Percentiles rank a stretch among this genome's conserved stretches.
phyloP scores from a whole-genome alignment of 2,113 vertebrate species.

The Calyptommatus sinebrachiatus region DNA sequence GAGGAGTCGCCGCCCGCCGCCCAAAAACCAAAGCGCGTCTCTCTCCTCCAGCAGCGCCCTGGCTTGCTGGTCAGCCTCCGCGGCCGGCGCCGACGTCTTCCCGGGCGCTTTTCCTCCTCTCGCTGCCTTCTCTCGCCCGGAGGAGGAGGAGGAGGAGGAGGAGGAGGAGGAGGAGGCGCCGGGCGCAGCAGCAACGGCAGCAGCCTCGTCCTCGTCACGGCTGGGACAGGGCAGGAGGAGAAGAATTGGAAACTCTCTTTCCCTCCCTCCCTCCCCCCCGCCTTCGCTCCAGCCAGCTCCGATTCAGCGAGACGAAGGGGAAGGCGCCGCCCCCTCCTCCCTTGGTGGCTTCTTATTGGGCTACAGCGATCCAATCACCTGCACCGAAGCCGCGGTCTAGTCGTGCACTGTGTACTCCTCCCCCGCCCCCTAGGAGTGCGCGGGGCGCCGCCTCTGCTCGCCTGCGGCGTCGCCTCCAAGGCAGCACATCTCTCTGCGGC shows the following conservation, averaged over 20 bases:
- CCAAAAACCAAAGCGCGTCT: neutral
- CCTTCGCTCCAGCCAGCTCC: neutral
- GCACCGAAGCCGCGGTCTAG: neutral
- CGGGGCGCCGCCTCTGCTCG: no score
- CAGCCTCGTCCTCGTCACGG: no score
- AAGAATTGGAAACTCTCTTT: neutral
- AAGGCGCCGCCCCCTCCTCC: neutral
- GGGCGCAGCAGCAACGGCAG: neutral
- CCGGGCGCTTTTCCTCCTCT: neutral
- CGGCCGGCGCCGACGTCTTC: neutral
- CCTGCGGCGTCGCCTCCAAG: no score
- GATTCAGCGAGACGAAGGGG: neutral
- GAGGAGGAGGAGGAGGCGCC: constrained; percentile 5
- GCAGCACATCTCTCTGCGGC: no score
- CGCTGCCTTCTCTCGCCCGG: neutral
- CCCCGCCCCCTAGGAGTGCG: no score
- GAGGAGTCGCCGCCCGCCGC: constrained; percentile 1
- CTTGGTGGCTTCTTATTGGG: neutral
- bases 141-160: constrained; percentile 4
- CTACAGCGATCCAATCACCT: neutral
- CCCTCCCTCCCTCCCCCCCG: neutral
- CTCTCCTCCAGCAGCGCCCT: neutral
- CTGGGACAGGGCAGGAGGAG: neutral
- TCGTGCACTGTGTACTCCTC: neutral
- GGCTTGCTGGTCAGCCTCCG: neutral